Conservation (phyloP, 2,888 invertebrate genomes). For the Drosophila neoperkinsi region DNA sequence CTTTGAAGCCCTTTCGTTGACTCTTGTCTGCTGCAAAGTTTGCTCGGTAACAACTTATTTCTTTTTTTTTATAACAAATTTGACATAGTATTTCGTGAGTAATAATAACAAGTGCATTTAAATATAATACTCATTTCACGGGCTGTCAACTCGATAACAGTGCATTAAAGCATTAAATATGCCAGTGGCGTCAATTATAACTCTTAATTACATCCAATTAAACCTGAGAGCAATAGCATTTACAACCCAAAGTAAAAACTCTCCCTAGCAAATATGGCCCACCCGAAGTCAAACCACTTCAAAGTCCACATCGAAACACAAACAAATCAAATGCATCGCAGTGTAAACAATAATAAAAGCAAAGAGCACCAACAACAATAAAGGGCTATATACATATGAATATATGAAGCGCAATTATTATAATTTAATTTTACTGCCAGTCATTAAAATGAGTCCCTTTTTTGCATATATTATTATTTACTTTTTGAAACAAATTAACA, state of each 20-base stretch:
- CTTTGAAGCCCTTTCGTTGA: conserved; percentile 5
- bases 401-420: conserved; percentile 63
- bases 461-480: conserved; percentile 14
- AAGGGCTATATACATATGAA: conserved; percentile 7
- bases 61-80: background rate
- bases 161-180: conserved; percentile 45
- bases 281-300: conserved; percentile 1
- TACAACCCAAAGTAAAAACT: conserved; percentile 16
- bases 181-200: conserved; percentile 34
- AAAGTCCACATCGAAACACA: conserved; percentile 28
- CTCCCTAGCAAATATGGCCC: background rate
- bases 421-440: conserved; percentile 70
- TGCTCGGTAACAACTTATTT: conserved; percentile 3
- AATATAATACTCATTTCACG: conserved; percentile 32
- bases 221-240: conserved; percentile 30
- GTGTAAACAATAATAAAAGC: conserved; percentile 57
- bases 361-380: conserved; percentile 25
- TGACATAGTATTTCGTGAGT: conserved; percentile 2
- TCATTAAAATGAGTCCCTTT: conserved; percentile 57
- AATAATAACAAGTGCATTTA: conserved; percentile 10
- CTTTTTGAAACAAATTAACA: conserved; percentile 31
- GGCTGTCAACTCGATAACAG: conserved; percentile 26
- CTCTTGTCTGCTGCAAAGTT: conserved; percentile 18
- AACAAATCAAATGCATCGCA: conserved; percentile 65
- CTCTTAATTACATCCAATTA: conserved; percentile 73